Evolutionary conservation across 2,797 vertebrate species (phyloP).

Genomic region (Miichthys miiuy): DNA sequence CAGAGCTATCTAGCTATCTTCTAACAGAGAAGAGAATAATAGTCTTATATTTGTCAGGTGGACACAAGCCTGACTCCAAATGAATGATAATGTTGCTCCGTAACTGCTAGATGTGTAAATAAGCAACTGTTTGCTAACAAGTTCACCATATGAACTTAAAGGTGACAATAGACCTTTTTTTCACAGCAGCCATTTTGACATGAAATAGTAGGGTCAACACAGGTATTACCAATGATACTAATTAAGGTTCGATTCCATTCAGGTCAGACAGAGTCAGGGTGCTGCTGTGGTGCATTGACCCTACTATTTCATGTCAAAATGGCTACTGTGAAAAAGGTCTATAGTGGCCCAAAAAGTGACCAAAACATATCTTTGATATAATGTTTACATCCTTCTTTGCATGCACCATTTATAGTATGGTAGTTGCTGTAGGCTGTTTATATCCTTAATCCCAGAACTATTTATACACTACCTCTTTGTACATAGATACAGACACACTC

Average conservation of each 20-base stretch:
- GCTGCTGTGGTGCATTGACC: too few species aligned
- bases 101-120: not conserved
- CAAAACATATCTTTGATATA: not conserved
- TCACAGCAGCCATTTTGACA: too few species aligned
- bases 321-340: too few species aligned
- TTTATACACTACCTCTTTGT: constrained; percentile 31
- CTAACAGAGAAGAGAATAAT: not conserved
- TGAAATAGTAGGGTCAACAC: too few species aligned
- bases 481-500: constrained; percentile 9
- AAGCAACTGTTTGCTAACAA: not conserved
- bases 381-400: constrained; percentile 29
- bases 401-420: constrained; percentile 20
- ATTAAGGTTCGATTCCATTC: too few species aligned
- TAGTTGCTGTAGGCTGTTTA: constrained; percentile 28
- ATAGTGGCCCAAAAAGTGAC: not conserved
- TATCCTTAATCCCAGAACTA: constrained; percentile 35
- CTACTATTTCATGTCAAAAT: too few species aligned
- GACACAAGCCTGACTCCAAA: not conserved
- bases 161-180: too few species aligned
- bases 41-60: not conserved
- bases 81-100: not conserved
- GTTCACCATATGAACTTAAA: not conserved
- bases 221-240: too few species aligned
- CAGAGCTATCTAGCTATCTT: too few species aligned
- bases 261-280: too few species aligned